phyloP scores from a whole-genome alignment of 2,888 invertebrate genomes.

The Thyatira batis region DNA sequence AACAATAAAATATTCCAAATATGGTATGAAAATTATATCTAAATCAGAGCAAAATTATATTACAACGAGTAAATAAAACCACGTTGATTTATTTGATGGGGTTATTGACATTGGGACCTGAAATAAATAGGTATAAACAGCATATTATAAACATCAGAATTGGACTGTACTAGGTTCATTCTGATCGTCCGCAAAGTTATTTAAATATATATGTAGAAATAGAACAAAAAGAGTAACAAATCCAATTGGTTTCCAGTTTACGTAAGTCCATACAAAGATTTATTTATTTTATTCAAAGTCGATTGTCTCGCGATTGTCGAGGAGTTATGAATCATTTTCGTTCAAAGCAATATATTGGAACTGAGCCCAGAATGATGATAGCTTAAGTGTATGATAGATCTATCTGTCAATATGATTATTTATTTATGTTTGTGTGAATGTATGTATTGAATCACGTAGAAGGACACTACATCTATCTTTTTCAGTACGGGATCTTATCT shows the following conservation, averaged over 20 bases:
- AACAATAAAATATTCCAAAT: background rate
- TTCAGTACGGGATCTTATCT: no score
- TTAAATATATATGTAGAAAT: no score
- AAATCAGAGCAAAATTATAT: background rate
- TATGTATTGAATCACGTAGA: background rate
- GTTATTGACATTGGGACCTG: no score
- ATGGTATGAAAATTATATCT: background rate
- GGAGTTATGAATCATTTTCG: background rate
- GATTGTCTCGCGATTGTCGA: background rate
- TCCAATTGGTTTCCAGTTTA: no score
- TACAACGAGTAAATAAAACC: no score
- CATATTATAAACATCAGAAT: no score
- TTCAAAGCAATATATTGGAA: background rate
- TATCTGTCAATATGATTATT: background rate
- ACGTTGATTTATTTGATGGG: no score
- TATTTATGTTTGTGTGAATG: background rate
- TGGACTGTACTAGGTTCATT: no score
- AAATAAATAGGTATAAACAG: no score
- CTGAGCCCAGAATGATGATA: background rate
- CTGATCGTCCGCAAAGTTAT: no score
- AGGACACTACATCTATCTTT: background rate
- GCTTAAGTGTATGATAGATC: background rate
- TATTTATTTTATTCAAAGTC: background rate
- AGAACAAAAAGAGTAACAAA: no score
- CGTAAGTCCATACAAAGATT: background rate